These are phyloP conservation scores for Chunga burmeisteri DNA, from an alignment of 2,113 vertebrate species.

Conservation along the genomic window DNA sequence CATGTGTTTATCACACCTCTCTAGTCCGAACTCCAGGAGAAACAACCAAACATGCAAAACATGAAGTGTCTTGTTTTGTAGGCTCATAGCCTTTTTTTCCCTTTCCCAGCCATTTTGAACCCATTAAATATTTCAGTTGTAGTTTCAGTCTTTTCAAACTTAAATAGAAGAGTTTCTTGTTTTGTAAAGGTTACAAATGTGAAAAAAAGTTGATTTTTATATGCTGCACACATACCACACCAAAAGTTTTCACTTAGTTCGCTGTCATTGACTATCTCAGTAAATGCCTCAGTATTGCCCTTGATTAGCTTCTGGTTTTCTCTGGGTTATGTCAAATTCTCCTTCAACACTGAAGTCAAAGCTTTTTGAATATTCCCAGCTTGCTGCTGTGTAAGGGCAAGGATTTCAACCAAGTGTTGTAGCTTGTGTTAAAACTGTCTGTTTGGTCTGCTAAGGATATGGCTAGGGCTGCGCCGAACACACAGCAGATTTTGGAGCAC, in stretches of 20 bases:
- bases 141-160: neutral
- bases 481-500: neutral
- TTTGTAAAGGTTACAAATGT: neutral
- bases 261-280: neutral
- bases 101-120: neutral
- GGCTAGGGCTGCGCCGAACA: fast-evolving
- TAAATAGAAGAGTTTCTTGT: neutral
- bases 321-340: neutral
- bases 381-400: neutral
- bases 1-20: neutral
- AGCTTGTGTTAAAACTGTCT: neutral
- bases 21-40: neutral
- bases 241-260: neutral
- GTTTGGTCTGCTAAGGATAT: neutral
- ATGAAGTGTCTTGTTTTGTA: neutral
- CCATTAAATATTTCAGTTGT: neutral
- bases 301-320: neutral
- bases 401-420: neutral
- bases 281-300: neutral
- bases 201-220: neutral
- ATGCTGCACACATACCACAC: neutral
- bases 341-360: neutral
- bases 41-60: neutral
- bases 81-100: fast-evolving
- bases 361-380: neutral